phyloP scores from a whole-genome alignment of 2,888 invertebrate genomes.

The Ethmia dodecea region DNA sequence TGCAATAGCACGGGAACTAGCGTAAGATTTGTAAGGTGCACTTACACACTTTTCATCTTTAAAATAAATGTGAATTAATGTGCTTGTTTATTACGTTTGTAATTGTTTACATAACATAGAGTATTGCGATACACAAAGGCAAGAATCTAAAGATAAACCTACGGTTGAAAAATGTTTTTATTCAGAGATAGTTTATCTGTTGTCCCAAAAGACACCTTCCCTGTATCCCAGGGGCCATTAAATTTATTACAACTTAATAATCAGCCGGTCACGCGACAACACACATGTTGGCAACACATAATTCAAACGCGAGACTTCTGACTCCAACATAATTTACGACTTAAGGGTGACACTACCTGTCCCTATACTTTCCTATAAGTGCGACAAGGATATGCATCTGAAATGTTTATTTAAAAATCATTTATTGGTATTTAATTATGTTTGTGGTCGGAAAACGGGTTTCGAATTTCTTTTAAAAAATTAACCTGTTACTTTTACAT shows the following conservation, averaged over 20 bases:
- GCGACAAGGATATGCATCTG: constrained; percentile 29
- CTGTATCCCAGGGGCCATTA: constrained; percentile 45
- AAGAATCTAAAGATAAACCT: too few species aligned
- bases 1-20: too few species aligned
- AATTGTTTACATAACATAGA: too few species aligned
- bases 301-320: constrained; percentile 36
- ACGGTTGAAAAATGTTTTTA: too few species aligned
- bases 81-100: too few species aligned
- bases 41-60: too few species aligned
- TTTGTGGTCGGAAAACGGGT: constrained; percentile 25
- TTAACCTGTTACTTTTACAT: constrained; percentile 18
- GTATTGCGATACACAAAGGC: too few species aligned
- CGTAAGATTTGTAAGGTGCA: too few species aligned
- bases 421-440: constrained; percentile 69
- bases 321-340: constrained; percentile 64
- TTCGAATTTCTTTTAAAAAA: constrained; percentile 6
- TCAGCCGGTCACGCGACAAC: constrained; percentile 59
- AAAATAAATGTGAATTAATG: too few species aligned
- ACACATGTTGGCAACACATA: constrained; percentile 60
- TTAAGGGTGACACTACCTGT: constrained; percentile 42
- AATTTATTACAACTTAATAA: constrained; percentile 74
- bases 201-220: constrained; percentile 45
- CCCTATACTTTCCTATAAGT: constrained; percentile 26
- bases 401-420: constrained; percentile 56
- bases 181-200: too few species aligned